These are phyloP conservation scores for Sparus aurata DNA, from an alignment of 2,797 vertebrate genomes.

Conservation along the genomic window DNA sequence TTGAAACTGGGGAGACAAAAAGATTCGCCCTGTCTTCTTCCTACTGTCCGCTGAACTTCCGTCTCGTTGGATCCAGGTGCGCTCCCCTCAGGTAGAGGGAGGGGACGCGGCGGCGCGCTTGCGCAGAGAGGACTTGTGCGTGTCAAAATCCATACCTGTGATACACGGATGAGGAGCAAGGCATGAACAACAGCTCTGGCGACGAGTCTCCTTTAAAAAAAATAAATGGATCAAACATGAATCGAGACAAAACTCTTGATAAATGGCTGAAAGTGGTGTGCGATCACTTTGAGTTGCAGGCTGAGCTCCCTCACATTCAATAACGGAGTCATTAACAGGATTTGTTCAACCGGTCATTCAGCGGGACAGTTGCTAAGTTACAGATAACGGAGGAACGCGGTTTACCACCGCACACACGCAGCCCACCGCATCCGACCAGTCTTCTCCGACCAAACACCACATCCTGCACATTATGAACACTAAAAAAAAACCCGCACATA, in stretches of 20 bases:
- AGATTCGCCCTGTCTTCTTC: slow-evolving; percentile 24
- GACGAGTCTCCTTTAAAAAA: too few species aligned
- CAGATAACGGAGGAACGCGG: slow-evolving; percentile 80
- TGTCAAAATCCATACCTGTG: slow-evolving; percentile 60
- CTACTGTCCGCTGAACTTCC: slow-evolving; percentile 80
- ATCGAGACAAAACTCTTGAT: neutral
- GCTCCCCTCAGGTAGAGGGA: slow-evolving; percentile 84
- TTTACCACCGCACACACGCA: slow-evolving; percentile 26
- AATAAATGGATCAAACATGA: neutral
- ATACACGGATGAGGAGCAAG: neutral
- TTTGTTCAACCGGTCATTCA: slow-evolving; percentile 79
- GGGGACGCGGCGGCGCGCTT: slow-evolving; percentile 75
- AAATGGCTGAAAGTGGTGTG: neutral
- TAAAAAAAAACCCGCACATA: slow-evolving; percentile 4
- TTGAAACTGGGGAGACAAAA: slow-evolving; percentile 1
- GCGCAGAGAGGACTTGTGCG: slow-evolving; percentile 67
- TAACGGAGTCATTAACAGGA: slow-evolving; percentile 73
- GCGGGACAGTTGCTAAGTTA: slow-evolving; percentile 85
- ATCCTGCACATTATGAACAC: too few species aligned
- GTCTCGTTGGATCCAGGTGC: slow-evolving; percentile 89
- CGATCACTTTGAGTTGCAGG: slow-evolving; percentile 20
- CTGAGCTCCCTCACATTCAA: slow-evolving; percentile 39
- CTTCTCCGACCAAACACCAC: too few species aligned
- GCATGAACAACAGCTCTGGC: too few species aligned
- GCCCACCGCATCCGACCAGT: neutral